Evolutionary conservation across 2,888 invertebrate species (phyloP).

Genomic region (Tenthredo livida): DNA sequence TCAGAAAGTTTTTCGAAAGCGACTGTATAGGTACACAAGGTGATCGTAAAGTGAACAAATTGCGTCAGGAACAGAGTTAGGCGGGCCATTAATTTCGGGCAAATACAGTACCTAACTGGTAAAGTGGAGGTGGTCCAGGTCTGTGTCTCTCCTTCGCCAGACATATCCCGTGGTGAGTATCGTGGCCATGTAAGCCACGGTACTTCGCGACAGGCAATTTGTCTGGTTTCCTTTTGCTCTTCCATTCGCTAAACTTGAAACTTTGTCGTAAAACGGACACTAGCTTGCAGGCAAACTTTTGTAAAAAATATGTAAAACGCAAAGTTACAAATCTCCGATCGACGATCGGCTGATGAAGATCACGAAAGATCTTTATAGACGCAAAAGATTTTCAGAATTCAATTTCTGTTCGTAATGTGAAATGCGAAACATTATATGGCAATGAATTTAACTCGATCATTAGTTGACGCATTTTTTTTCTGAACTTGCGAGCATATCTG

Average conservation of each 20-base stretch:
- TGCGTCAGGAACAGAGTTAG: constrained; percentile 16
- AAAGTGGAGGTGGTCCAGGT: constrained; percentile 21
- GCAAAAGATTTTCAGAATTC: neutral
- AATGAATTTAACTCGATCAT: neutral
- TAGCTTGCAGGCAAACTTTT: neutral
- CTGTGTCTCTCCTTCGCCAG: constrained; percentile 12
- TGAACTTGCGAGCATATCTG: neutral
- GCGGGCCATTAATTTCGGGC: constrained; percentile 24
- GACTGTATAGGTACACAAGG: neutral
- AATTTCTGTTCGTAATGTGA: neutral
- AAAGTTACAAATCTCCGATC: neutral
- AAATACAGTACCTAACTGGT: constrained; percentile 20
- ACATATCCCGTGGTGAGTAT: constrained; percentile 29
- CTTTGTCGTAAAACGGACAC: neutral
- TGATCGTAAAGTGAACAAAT: constrained; percentile 22
- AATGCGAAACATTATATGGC: neutral
- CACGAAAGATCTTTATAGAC: neutral
- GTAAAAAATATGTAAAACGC: neutral
- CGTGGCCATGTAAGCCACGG: neutral
- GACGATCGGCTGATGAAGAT: neutral
- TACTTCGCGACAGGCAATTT: constrained; percentile 29
- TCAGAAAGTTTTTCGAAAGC: neutral
- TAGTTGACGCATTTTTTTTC: neutral
- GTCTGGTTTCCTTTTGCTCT: constrained; percentile 23
- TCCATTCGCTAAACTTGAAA: neutral